phyloP scores from a whole-genome alignment of 2,797 vertebrate genomes.

The Spinus pinus region DNA sequence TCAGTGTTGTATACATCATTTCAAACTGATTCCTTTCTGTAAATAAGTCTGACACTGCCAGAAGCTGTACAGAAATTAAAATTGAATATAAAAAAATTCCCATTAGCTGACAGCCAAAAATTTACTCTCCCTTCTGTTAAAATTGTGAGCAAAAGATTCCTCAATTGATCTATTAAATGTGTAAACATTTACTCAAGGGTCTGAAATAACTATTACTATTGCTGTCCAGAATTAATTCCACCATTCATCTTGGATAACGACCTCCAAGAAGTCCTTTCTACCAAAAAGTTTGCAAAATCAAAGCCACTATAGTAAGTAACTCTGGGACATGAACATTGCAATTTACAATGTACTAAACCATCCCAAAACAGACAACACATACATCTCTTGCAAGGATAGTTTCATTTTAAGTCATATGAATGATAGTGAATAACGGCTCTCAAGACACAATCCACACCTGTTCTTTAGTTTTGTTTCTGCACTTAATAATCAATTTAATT shows the following conservation, averaged over 20 bases:
- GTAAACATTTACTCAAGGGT: not conserved
- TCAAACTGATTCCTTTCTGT: conserved; percentile 98
- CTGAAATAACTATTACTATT: not conserved
- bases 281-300: not conserved
- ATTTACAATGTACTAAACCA: not conserved
- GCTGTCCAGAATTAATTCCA: not conserved
- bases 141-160: not conserved
- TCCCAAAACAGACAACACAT: not conserved
- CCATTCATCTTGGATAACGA: not conserved
- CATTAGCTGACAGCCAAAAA: not conserved
- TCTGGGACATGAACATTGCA: not conserved
- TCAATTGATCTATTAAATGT: not conserved
- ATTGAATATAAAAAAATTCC: not conserved
- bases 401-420: not conserved
- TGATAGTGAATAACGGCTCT: not conserved
- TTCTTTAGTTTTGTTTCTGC: not conserved
- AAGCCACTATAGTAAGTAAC: not conserved
- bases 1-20: conserved; percentile 94
- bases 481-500: not conserved
- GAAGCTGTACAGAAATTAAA: conserved; percentile 77
- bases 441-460: not conserved
- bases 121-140: not conserved
- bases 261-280: not conserved
- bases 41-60: conserved; percentile 97
- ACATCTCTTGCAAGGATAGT: not conserved